These are phyloP conservation scores for Stenurella melanura DNA, from an alignment of 2,888 invertebrate species.

Conservation along the genomic window DNA sequence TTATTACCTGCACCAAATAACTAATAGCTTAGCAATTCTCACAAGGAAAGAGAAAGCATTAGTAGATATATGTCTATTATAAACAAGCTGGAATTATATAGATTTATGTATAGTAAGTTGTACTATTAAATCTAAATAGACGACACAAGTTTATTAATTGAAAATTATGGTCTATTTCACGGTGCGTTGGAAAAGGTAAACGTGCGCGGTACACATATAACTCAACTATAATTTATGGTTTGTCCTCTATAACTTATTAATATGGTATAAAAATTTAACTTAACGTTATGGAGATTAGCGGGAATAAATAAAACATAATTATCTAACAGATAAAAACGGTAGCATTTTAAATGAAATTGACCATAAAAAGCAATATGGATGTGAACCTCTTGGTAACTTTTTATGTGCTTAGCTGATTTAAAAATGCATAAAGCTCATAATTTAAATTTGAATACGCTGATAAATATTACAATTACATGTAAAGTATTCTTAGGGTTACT, in stretches of 20 bases:
- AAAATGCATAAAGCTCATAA: conserved; percentile 50
- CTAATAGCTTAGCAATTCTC: conserved; percentile 15
- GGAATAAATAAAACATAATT: conserved; percentile 58
- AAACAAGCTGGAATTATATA: conserved; percentile 31
- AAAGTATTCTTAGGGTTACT: conserved; percentile 40
- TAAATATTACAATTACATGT: conserved; percentile 54
- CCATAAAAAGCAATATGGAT: conserved; percentile 52
- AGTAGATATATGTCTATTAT: conserved; percentile 32
- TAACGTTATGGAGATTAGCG: conserved; percentile 57
- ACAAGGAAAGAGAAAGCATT: conserved; percentile 27
- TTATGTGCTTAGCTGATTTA: conserved; percentile 31
- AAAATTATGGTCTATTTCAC: conserved; percentile 65
- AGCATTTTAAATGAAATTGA: conserved; percentile 58
- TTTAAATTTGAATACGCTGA: conserved; percentile 55
- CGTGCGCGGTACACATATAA: conserved; percentile 35
- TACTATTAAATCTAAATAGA: conserved; percentile 61
- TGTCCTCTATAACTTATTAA: conserved; percentile 52
- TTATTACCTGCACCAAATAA: neutral
- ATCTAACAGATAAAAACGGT: conserved; percentile 56
- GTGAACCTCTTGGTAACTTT: conserved; percentile 20
- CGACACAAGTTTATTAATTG: conserved; percentile 64
- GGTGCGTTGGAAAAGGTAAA: conserved; percentile 62
- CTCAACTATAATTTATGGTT: conserved; percentile 55
- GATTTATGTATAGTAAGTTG: conserved; percentile 40
- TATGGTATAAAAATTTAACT: conserved; percentile 58